These are phyloP conservation scores for Ornithoptera priamus DNA, from an alignment of 2,888 invertebrate species.

Conservation along the genomic window DNA sequence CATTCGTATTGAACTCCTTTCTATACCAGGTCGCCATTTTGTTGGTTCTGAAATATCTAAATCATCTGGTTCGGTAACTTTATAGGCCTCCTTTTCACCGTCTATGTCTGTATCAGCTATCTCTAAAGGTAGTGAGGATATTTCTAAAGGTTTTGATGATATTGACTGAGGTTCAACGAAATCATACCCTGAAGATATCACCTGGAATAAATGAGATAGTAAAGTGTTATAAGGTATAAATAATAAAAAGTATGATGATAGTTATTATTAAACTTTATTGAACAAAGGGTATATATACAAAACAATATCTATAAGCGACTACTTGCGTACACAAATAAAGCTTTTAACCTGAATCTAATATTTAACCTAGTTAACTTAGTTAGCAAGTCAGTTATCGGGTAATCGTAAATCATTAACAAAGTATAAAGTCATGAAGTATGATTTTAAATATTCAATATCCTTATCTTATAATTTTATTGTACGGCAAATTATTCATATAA, in stretches of 20 bases:
- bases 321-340: not conserved
- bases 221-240: not conserved
- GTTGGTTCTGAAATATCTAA: constrained; percentile 76
- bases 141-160: constrained; percentile 62
- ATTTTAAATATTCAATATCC: not conserved
- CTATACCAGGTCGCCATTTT: constrained; percentile 84
- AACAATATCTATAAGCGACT: too few species aligned
- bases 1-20: constrained; percentile 84
- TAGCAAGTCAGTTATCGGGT: not conserved
- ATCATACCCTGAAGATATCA: constrained; percentile 70
- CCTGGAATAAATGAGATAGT: constrained; percentile 50
- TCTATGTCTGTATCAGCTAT: constrained; percentile 49
- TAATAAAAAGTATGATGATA: not conserved
- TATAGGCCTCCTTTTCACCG: constrained; percentile 61
- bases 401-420: not conserved
- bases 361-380: not conserved
- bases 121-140: constrained; percentile 69
- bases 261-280: not conserved
- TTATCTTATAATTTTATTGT: too few species aligned
- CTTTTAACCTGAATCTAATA: not conserved
- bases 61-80: constrained; percentile 80
- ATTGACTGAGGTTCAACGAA: constrained; percentile 58
- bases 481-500: not conserved
- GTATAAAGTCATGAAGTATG: not conserved
- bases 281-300: not conserved